phyloP scores from a whole-genome alignment of 2,797 vertebrate genomes.

The Acanthiza pusilla region DNA sequence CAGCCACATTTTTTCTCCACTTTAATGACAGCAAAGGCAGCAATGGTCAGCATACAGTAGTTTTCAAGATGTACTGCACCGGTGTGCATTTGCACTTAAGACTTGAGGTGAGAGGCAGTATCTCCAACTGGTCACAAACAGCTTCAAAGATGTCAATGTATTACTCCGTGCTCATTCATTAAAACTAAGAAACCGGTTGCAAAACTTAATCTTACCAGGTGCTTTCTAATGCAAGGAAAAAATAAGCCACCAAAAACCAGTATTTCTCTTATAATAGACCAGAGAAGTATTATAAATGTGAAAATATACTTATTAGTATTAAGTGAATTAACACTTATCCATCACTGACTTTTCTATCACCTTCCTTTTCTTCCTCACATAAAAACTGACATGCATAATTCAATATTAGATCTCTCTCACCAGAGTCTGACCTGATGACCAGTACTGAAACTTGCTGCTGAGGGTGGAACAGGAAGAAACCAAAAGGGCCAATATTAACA shows the following conservation, averaged over 20 bases:
- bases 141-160: not conserved
- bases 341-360: not conserved
- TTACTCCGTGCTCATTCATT: not conserved
- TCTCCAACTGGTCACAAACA: not conserved
- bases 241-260: not conserved
- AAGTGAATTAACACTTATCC: not conserved
- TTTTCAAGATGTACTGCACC: not conserved
- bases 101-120: not conserved
- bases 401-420: not conserved
- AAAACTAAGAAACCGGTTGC: not conserved
- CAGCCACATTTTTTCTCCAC: not conserved
- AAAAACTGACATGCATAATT: not conserved
- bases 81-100: not conserved
- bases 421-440: not conserved
- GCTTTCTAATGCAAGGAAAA: not conserved
- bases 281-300: not conserved
- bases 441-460: not conserved
- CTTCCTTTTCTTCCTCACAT: not conserved
- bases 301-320: not conserved
- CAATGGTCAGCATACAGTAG: not conserved
- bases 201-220: not conserved
- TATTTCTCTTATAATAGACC: not conserved
- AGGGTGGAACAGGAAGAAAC: not conserved
- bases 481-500: not conserved
- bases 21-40: not conserved